Percentiles rank a stretch among this genome's conserved stretches.
These are phyloP conservation scores for Enteromius radiatus DNA, from an alignment of 2,797 vertebrate species.

Conservation along the genomic window DNA sequence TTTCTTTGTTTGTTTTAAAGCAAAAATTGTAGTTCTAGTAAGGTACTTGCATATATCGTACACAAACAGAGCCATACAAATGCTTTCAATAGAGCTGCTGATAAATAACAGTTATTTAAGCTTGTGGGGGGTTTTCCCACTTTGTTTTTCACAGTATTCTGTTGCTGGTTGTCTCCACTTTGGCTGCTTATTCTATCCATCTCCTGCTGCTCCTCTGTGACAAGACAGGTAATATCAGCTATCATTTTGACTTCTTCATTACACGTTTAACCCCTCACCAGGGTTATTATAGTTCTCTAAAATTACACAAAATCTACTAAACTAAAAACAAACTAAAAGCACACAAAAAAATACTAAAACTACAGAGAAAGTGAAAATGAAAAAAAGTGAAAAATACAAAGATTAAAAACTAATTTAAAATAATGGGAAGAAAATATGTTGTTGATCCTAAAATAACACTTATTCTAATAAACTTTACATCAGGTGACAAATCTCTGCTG, in stretches of 20 bases:
- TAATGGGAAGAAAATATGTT: not conserved
- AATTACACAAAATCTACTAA: too few species aligned
- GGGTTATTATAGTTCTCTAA: not conserved
- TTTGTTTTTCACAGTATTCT: constrained; percentile 78
- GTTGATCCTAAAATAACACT: not conserved
- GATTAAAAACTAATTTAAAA: too few species aligned
- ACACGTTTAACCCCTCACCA: not conserved
- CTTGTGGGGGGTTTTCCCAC: not conserved
- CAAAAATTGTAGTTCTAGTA: not conserved
- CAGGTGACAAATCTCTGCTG: not conserved
- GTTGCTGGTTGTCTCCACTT: constrained; percentile 84
- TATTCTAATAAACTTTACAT: not conserved
- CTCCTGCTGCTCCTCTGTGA: constrained; percentile 92
- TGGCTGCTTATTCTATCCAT: constrained; percentile 90
- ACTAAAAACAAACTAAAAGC: not conserved
- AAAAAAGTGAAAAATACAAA: too few species aligned
- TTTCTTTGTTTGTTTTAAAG: not conserved
- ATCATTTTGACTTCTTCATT: constrained; percentile 32
- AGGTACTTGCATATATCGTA: not conserved
- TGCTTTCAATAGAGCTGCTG: not conserved
- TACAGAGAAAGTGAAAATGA: too few species aligned
- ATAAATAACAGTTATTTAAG: not conserved
- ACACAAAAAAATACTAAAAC: too few species aligned
- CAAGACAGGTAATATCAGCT: constrained; percentile 85
- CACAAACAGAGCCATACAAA: not conserved